Base-by-base conservation (phyloP, 1,140 invertebrate species). In the Gryllus bimaculatus region DNA sequence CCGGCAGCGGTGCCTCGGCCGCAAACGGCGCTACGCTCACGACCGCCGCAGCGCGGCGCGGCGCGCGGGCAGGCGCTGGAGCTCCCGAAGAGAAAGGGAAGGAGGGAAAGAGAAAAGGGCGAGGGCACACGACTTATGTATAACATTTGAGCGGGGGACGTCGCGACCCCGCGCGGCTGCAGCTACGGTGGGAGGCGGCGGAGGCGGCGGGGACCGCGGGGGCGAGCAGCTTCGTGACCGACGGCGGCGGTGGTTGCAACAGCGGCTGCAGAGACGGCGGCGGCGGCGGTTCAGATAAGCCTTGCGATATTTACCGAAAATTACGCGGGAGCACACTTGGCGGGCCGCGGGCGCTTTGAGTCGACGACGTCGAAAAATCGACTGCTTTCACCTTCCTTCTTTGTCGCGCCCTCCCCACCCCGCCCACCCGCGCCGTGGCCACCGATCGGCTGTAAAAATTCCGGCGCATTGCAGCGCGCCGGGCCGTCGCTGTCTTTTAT, bases 111-210 rank as follows among this genome's bases (percentile, higher is more conserved):
- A 66, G 54, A 66, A 66, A 66, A 66, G 54, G 54, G 54, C 54
- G 54, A 66, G 54, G 54, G 54, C 54, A 66, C 54, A 66, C 54
- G 54, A 66, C 54, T 66, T 66, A 66, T 66, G 54, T 66, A 66
- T 10, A 66, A 66, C 54, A 66, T 18, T 66, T 13, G 54, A 10
- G 54, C 10, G 10, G 10, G 54, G 18, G 54, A 66, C 18, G 54
- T 66, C 54, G 54, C 54, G 54, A 66, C 54, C 54, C 54, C 54
- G 54, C 10, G 18, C 54, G 18, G 10, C 54, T 18, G 18, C 18
- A 10, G 54, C 10, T 13, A 18, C 54, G 7, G 54, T 7, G 54
- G 0, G 10, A 3, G 54, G 54, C 54, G 54, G 54, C 10, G 54
- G 18, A 7, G 18, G 54, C 18, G 54, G 18, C 10, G 10, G 54